phyloP scores from a whole-genome alignment of 2,113 vertebrate genomes.

The Zeus faber region DNA sequence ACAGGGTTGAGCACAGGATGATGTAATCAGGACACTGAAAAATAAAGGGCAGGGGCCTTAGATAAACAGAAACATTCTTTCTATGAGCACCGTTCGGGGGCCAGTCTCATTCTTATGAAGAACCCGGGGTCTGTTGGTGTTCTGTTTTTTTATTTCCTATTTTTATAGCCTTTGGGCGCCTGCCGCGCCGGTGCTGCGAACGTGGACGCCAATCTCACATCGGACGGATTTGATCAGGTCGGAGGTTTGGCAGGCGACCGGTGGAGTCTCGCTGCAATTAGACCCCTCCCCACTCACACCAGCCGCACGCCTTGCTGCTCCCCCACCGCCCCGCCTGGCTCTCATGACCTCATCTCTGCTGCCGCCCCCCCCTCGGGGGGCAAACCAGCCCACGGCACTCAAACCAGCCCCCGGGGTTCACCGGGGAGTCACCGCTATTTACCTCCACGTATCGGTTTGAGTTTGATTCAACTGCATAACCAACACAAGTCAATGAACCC shows the following conservation, averaged over 20 bases:
- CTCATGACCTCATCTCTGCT: conserved; percentile 19
- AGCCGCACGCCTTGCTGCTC: too few relatives aligned
- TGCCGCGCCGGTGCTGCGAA: conserved; percentile 6
- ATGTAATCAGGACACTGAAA: neutral
- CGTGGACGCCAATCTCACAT: conserved; percentile 17
- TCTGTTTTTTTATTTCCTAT: too few relatives aligned
- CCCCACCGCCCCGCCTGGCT: neutral
- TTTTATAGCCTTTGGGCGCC: conserved; percentile 26
- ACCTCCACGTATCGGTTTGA: too few relatives aligned
- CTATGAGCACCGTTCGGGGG: too few relatives aligned
- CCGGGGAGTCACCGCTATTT: too few relatives aligned
- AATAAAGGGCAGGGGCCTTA: neutral
- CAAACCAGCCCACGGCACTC: too few relatives aligned
- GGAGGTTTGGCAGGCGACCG: conserved; percentile 22
- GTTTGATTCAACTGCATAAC: too few relatives aligned
- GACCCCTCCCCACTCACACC: conserved; percentile 9
- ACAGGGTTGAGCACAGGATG: neutral
- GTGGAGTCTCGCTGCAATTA: conserved; percentile 6
- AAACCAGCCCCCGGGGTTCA: too few relatives aligned
- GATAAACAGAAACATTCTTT: conserved; percentile 1
- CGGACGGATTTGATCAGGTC: conserved; percentile 28
- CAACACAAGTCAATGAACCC: too few relatives aligned
- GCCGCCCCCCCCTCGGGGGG: too few relatives aligned
- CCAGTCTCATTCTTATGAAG: conserved; percentile 9
- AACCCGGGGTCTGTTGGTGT: conserved; percentile 14